Evolutionary conservation across 1,140 invertebrate genomes (phyloP).

Genomic region (Tetragonula clypearis): DNA sequence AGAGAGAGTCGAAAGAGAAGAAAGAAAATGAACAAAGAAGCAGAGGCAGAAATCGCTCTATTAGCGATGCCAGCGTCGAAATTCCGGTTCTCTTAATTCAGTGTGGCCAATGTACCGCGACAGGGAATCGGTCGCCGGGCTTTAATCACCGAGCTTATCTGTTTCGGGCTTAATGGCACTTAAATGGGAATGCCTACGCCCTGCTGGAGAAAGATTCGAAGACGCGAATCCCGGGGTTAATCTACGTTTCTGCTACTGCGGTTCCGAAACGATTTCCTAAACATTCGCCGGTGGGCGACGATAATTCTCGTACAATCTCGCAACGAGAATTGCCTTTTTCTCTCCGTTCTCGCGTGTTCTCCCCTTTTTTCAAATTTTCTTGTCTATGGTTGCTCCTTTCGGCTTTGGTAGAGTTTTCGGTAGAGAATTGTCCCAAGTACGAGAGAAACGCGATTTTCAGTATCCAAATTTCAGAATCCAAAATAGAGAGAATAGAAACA

Average conservation of each 20-base stretch:
- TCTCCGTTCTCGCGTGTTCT: background rate
- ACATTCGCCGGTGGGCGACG: background rate
- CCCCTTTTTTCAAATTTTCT: background rate
- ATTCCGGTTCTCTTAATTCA: slow-evolving; percentile 56
- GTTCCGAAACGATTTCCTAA: slow-evolving; percentile 10
- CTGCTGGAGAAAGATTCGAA: slow-evolving; percentile 34
- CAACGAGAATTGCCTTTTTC: background rate
- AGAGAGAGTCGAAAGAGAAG: background rate
- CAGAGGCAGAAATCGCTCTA: slow-evolving; percentile 61
- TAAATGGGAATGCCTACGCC: slow-evolving; percentile 42
- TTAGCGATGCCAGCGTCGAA: slow-evolving; percentile 49
- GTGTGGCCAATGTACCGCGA: slow-evolving; percentile 25
- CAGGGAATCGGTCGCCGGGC: slow-evolving; percentile 43
- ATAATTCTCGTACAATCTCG: background rate
- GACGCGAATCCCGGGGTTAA: background rate
- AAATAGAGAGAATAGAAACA: too few relatives aligned
- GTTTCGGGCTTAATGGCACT: slow-evolving; percentile 48
- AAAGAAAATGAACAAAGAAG: background rate
- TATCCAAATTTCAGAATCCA: too few relatives aligned
- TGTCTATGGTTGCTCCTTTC: background rate
- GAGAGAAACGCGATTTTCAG: too few relatives aligned
- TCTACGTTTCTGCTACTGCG: background rate
- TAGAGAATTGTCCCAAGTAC: too few relatives aligned
- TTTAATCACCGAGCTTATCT: slow-evolving; percentile 59
- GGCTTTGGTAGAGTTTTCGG: too few relatives aligned